Evolutionary conservation across 2,888 invertebrate genomes (phyloP).

Genomic region (Augochlorella aurata): DNA sequence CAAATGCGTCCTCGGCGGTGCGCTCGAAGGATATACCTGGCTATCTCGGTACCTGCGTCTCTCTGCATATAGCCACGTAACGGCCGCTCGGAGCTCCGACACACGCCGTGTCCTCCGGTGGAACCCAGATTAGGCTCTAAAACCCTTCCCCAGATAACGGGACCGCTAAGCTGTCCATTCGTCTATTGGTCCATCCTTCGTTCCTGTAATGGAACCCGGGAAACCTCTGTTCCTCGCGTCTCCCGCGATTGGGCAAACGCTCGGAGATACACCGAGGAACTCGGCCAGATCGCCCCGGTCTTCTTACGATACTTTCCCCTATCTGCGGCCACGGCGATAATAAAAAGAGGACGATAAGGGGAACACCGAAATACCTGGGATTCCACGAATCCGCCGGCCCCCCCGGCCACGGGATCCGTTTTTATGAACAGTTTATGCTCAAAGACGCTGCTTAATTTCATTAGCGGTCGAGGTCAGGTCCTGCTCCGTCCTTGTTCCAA

Average conservation of each 20-base stretch:
- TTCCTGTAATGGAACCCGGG: slow-evolving; percentile 60
- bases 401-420: background rate
- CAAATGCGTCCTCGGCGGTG: slow-evolving; percentile 70
- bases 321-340: slow-evolving; percentile 32
- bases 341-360: slow-evolving; percentile 34
- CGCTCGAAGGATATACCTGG: slow-evolving; percentile 62
- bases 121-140: slow-evolving; percentile 73
- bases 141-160: slow-evolving; percentile 75
- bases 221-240: slow-evolving; percentile 33
- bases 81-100: slow-evolving; percentile 60
- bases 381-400: slow-evolving; percentile 5
- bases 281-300: slow-evolving; percentile 43
- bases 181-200: slow-evolving; percentile 68
- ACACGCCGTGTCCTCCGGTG: slow-evolving; percentile 64
- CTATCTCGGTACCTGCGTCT: slow-evolving; percentile 60
- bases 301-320: slow-evolving; percentile 28
- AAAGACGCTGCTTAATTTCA: background rate
- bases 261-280: slow-evolving; percentile 33
- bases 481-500: too few species aligned
- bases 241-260: slow-evolving; percentile 41
- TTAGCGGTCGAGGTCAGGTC: background rate
- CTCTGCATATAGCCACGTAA: slow-evolving; percentile 43
- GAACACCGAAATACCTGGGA: slow-evolving; percentile 36
- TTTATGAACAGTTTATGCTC: slow-evolving; percentile 34
- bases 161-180: slow-evolving; percentile 74